phyloP scores from a whole-genome alignment of 2,113 vertebrate species.

The Alethe diademata region DNA sequence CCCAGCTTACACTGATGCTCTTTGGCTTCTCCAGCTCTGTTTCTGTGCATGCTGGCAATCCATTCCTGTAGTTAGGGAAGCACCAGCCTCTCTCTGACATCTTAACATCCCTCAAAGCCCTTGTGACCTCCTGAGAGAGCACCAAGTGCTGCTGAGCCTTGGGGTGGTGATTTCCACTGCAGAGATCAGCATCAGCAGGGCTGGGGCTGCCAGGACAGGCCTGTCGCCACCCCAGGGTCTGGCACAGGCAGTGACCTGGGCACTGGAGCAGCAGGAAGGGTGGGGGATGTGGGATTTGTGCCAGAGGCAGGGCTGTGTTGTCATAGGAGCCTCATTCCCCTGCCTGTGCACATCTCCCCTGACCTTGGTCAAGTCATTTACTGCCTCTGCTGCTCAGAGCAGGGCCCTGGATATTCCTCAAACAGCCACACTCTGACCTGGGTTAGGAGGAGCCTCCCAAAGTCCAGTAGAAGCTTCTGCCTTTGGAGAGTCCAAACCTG shows the following conservation, averaged over 20 bases:
- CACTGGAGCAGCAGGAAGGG: background rate
- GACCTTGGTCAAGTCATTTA: background rate
- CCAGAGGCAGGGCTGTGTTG: fast-evolving
- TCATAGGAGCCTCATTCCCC: fast-evolving
- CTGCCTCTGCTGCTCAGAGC: background rate
- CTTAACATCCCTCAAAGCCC: background rate
- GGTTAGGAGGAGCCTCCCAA: background rate
- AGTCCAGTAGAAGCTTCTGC: background rate
- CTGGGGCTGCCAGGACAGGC: background rate
- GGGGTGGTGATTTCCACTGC: background rate
- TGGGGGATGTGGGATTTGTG: background rate
- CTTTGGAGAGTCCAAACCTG: background rate
- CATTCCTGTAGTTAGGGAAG: background rate
- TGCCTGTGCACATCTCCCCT: fast-evolving
- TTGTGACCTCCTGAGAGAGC: background rate
- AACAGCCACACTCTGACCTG: background rate
- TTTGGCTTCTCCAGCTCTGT: background rate
- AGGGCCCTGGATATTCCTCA: fast-evolving
- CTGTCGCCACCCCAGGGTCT: fast-evolving
- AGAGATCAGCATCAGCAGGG: fast-evolving
- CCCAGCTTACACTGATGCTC: background rate
- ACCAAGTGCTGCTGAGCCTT: background rate
- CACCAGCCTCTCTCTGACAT: background rate
- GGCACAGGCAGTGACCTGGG: fast-evolving
- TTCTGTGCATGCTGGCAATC: background rate